Percentiles rank a stretch among this genome's conserved stretches.
Conservation (phyloP, 1,140 invertebrate genomes). For the Aricia agestis region DNA sequence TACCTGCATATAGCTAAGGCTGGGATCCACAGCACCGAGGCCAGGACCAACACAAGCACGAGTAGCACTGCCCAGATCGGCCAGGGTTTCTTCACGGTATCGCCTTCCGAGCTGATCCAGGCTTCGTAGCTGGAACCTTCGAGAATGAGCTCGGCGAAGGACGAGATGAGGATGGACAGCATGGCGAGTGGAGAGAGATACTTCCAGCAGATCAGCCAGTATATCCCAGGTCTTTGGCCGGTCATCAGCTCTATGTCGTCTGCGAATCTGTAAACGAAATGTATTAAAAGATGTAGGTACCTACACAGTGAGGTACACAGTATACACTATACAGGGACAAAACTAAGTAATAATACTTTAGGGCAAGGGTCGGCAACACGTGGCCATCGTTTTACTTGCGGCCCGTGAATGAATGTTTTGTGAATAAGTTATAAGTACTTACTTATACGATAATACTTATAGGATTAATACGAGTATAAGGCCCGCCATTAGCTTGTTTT, state of each 20-base stretch:
- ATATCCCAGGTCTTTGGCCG: conserved; percentile 88
- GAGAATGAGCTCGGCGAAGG: conserved; percentile 87
- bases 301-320: no score
- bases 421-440: no score
- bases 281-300: neutral
- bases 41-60: conserved; percentile 84
- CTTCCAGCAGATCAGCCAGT: conserved; percentile 96
- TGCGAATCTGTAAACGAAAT: conserved; percentile 78
- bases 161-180: conserved; percentile 90
- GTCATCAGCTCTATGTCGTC: conserved; percentile 98
- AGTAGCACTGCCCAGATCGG: conserved; percentile 92
- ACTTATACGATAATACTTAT: no score
- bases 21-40: conserved; percentile 93
- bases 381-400: no score
- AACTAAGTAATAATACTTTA: no score
- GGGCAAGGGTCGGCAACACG: no score
- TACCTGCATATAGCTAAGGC: conserved; percentile 88
- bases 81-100: conserved; percentile 86
- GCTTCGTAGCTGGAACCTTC: conserved; percentile 89
- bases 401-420: no score
- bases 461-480: no score
- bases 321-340: no score
- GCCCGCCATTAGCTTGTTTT: no score
- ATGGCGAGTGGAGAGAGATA: conserved; percentile 94
- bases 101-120: conserved; percentile 86